Percentiles rank a stretch among this genome's conserved stretches.
Evolutionary conservation across 2,888 invertebrate species (phyloP).

Genomic region (Mylabris sibirica): DNA sequence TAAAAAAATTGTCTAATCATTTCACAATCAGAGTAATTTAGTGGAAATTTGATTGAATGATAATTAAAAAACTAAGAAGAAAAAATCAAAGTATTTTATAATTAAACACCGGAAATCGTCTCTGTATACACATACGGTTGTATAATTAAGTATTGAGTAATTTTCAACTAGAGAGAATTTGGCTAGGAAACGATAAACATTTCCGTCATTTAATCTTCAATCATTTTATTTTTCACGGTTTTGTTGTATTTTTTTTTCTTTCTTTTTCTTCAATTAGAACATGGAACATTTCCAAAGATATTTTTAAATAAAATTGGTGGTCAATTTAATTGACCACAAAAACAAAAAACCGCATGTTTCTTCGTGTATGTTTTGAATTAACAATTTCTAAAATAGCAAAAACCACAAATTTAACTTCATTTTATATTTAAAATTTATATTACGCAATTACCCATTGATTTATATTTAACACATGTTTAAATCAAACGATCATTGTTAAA

Average conservation of each 20-base stretch:
- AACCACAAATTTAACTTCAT: too few relatives aligned
- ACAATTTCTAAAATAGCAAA: background rate
- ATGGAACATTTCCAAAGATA: background rate
- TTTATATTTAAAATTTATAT: background rate
- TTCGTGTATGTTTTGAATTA: background rate
- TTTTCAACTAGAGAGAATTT: constrained; percentile 6
- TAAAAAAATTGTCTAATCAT: too few relatives aligned
- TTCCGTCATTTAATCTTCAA: constrained; percentile 3
- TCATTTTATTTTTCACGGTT: too few relatives aligned
- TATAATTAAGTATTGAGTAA: constrained; percentile 6
- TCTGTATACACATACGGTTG: background rate
- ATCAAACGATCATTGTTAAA: too few relatives aligned
- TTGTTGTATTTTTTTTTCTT: background rate
- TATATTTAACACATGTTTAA: too few relatives aligned
- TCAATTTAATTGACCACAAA: background rate
- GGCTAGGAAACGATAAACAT: constrained; percentile 10
- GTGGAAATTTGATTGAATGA: too few relatives aligned
- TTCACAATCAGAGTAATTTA: too few relatives aligned
- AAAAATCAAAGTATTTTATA: background rate
- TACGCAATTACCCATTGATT: background rate
- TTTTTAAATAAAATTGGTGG: background rate
- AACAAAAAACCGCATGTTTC: background rate
- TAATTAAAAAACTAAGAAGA: background rate
- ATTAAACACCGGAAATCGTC: background rate
- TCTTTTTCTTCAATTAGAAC: background rate